phyloP scores from a whole-genome alignment of 2,797 vertebrate species.

The Garrulus glandarius region DNA sequence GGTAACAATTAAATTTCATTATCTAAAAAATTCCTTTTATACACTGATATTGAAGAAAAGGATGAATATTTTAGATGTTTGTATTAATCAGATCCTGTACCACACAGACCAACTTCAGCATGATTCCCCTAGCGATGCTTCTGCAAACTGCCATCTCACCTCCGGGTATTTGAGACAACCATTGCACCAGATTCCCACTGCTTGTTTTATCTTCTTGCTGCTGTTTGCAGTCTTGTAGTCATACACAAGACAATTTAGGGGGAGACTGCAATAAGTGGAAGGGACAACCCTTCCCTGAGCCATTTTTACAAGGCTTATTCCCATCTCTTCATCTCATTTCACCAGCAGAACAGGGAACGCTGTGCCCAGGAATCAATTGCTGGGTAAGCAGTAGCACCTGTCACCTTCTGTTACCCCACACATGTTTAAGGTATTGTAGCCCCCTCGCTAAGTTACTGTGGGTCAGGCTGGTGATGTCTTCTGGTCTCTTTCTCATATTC shows the following conservation, averaged over 20 bases:
- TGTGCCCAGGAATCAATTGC: not conserved
- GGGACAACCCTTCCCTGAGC: not conserved
- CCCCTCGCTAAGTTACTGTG: not conserved
- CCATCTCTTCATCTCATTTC: not conserved
- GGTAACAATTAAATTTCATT: not conserved
- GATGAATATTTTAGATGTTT: not conserved
- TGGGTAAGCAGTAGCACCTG: not conserved
- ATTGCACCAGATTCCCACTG: not conserved
- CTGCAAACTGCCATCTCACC: not conserved
- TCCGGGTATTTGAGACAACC: not conserved
- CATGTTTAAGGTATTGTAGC: not conserved
- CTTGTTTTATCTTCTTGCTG: not conserved
- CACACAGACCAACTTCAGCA: not conserved
- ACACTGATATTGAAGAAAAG: not conserved
- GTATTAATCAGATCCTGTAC: not conserved
- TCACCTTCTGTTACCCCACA: not conserved
- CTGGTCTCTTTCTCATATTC: not conserved
- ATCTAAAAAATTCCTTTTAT: not conserved
- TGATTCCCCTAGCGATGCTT: not conserved
- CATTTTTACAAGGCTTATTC: not conserved
- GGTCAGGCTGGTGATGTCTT: not conserved
- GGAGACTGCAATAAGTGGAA: not conserved
- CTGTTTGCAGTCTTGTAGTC: not conserved
- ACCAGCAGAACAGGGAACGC: not conserved
- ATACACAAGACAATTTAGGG: not conserved